Base-by-base conservation (phyloP, 2,113 vertebrate genomes). In the Gallinago undulata region DNA sequence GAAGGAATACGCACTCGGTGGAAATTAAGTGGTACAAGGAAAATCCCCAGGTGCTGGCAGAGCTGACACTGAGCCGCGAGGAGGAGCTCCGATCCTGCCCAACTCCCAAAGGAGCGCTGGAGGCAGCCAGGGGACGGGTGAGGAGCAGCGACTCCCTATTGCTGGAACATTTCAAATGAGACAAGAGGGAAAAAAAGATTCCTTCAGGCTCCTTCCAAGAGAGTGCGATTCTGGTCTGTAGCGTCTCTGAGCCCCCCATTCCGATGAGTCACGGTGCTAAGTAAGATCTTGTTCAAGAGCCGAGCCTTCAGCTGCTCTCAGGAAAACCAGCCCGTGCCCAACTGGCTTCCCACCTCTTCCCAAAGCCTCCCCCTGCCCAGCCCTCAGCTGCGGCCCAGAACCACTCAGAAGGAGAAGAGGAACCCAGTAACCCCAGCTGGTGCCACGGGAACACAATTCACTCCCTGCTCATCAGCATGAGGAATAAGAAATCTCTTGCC, bases 51-150 rank as follows among this genome's bases (percentile, higher is more conserved):
- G 37, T 66, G 73, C 53, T 6, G 70, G 84, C 8, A 72, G 67
- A 62, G 72, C 66, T 15, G 8, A 50, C 12, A 9, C 3, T 1
- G 23, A 68, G 64, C 94, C 97, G 11, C 94, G 3, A 93, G 95
- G 94, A 78, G 96, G 96, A 96, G 90, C 89, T 80, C 90, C 24
- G 80, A 75, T 23, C 74, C 93, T 56, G 92, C 75, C 50, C 59
- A 10, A 4, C 1, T 5, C 81, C 19, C 13, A 7, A 28, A 18
- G 0, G 25, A 6, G n/a, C 15, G 6, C 3, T 1, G 9, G n/a
- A 55, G 47, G n/a, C 31, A 67, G 8, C 41, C 39, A 3, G 7
- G 30, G 51, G 19, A 48, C 25, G 53, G 30, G 10, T 14, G 28
- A 18, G 17, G 19, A 1, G 75, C 35, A 53, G n/a, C 22, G 19